phyloP scores from a whole-genome alignment of 2,888 invertebrate genomes.

The Trisateles emortualis region DNA sequence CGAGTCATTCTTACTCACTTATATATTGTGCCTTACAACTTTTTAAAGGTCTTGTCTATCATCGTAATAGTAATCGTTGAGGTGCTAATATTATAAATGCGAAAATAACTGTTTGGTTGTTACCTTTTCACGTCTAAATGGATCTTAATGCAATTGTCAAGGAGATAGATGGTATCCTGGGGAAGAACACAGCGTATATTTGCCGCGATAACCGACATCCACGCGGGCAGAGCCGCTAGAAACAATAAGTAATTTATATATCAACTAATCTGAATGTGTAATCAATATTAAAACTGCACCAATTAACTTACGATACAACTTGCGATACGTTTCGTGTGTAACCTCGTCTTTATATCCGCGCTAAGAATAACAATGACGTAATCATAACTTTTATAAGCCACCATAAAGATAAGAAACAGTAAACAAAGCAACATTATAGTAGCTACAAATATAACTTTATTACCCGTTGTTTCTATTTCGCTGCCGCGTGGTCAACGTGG shows the following conservation, averaged over 20 bases:
- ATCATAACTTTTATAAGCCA: slow-evolving; percentile 5
- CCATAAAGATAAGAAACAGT: slow-evolving; percentile 15
- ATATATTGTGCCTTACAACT: too few species aligned
- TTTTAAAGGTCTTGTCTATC: too few species aligned
- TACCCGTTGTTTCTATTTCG: slow-evolving; percentile 6
- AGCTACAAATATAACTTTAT: slow-evolving; percentile 7
- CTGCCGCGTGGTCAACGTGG: neutral
- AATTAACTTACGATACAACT: neutral
- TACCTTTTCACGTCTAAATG: too few species aligned
- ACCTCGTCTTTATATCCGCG: neutral
- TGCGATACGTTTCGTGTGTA: neutral
- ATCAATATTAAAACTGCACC: neutral
- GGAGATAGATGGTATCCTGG: too few species aligned
- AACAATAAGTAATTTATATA: neutral
- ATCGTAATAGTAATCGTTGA: too few species aligned
- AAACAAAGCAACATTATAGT: slow-evolving; percentile 12
- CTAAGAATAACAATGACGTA: slow-evolving; percentile 13
- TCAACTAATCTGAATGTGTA: neutral
- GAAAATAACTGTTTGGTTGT: too few species aligned
- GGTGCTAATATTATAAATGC: too few species aligned
- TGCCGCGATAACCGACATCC: too few species aligned
- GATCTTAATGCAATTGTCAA: too few species aligned
- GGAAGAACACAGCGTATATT: too few species aligned
- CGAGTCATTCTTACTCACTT: too few species aligned
- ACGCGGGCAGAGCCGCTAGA: too few species aligned